Evolutionary conservation across 2,888 invertebrate genomes (phyloP).

Genomic region (Peribatodes rhomboidaria): DNA sequence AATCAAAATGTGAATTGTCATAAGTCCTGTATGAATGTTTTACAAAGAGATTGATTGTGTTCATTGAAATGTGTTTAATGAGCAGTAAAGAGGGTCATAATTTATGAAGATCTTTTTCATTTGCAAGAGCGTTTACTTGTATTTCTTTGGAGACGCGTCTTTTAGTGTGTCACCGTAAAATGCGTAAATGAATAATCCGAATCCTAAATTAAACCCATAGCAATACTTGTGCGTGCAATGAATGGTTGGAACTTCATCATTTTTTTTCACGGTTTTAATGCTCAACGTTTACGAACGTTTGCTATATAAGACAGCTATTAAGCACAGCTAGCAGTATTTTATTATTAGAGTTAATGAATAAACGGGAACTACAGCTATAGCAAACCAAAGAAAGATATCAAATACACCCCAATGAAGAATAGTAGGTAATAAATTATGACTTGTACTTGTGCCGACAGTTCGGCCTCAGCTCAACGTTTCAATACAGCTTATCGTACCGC

Average conservation of each 20-base stretch:
- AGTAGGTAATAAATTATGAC: no score
- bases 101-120: slow-evolving; percentile 15
- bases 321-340: no score
- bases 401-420: no score
- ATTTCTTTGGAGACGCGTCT: slow-evolving; percentile 57
- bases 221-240: slow-evolving; percentile 60
- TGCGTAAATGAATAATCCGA: slow-evolving; percentile 78
- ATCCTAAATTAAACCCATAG: slow-evolving; percentile 72
- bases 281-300: slow-evolving; percentile 44
- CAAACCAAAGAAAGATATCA: no score
- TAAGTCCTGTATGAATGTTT: neutral
- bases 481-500: slow-evolving; percentile 6
- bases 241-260: slow-evolving; percentile 62
- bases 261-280: slow-evolving; percentile 58
- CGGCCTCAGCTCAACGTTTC: neutral
- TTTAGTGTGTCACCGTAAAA: slow-evolving; percentile 63
- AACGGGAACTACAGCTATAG: no score
- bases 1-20: neutral
- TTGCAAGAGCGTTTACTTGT: slow-evolving; percentile 9
- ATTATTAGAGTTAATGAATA: neutral
- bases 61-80: slow-evolving; percentile 16
- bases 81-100: slow-evolving; percentile 10
- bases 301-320: slow-evolving; percentile 58
- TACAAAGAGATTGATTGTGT: slow-evolving; percentile 16
- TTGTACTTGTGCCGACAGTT: neutral